Percentiles rank a stretch among this genome's conserved stretches.
phyloP scores from a whole-genome alignment of 2,113 vertebrate species.

The Drymodes brunneopygia region DNA sequence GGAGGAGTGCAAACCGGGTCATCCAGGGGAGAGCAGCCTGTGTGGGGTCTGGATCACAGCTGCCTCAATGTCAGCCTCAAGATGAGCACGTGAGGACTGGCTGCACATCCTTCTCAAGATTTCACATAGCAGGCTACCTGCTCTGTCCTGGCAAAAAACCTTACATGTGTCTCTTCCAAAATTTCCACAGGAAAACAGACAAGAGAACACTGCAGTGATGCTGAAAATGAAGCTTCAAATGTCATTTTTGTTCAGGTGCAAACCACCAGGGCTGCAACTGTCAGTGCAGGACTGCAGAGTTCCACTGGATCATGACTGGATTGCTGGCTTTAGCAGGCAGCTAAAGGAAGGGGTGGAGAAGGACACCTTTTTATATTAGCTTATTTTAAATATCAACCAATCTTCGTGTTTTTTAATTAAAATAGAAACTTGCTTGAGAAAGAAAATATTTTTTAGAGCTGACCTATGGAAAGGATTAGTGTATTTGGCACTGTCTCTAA shows the following conservation, averaged over 20 bases:
- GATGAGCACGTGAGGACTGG: accelerated
- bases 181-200: not conserved
- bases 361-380: not conserved
- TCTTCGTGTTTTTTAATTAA: not conserved
- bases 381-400: not conserved
- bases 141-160: not conserved
- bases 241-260: not conserved
- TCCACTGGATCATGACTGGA: not conserved
- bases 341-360: not conserved
- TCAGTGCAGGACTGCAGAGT: not conserved
- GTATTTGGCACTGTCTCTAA: not conserved
- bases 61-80: not conserved
- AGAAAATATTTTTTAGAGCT: not conserved
- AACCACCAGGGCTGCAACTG: not conserved
- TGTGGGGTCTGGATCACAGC: not conserved
- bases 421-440: not conserved
- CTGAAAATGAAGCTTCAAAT: not conserved
- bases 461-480: not conserved
- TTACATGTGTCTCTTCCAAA: not conserved
- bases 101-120: not conserved
- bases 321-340: not conserved
- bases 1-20: not conserved
- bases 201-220: not conserved
- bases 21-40: not conserved
- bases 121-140: not conserved